Conservation (phyloP, 2,113 vertebrate species). For the Gambusia holbrooki region DNA sequence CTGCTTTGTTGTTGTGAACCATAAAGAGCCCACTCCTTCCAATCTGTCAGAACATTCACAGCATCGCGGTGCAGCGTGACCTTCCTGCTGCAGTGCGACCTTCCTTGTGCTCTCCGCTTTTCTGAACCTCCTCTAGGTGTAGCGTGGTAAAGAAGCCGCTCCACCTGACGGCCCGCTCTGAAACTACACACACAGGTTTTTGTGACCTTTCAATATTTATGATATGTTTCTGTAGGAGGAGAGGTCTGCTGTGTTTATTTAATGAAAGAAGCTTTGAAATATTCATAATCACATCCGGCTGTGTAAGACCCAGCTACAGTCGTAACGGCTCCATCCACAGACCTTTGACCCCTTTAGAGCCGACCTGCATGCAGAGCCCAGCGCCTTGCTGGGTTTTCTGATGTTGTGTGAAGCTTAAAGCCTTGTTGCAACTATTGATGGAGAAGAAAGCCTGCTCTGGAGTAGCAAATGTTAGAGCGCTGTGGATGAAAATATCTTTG, state of each 20-base stretch:
- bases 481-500: neutral
- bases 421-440: neutral
- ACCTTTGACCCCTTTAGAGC: conserved; percentile 25
- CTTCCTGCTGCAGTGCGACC: conserved; percentile 18
- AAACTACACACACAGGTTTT: conserved; percentile 40
- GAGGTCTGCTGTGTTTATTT: conserved; percentile 71
- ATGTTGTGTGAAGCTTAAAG: neutral
- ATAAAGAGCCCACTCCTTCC: conserved; percentile 18
- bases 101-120: conserved; percentile 30
- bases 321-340: conserved; percentile 27
- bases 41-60: conserved; percentile 40
- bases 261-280: conserved; percentile 74
- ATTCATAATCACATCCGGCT: conserved; percentile 71
- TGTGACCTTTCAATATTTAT: conserved; percentile 68
- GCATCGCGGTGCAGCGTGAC: conserved; percentile 21
- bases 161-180: conserved; percentile 7
- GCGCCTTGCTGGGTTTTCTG: neutral
- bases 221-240: conserved; percentile 50
- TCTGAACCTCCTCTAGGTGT: conserved; percentile 51
- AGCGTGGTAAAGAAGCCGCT: conserved; percentile 16
- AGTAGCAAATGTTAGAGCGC: neutral
- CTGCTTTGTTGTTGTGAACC: neutral
- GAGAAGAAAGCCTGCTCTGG: neutral
- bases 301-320: conserved; percentile 25
- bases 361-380: neutral